Evolutionary conservation across 2,113 vertebrate species (phyloP).

Genomic region (Ceyx margarethae): DNA sequence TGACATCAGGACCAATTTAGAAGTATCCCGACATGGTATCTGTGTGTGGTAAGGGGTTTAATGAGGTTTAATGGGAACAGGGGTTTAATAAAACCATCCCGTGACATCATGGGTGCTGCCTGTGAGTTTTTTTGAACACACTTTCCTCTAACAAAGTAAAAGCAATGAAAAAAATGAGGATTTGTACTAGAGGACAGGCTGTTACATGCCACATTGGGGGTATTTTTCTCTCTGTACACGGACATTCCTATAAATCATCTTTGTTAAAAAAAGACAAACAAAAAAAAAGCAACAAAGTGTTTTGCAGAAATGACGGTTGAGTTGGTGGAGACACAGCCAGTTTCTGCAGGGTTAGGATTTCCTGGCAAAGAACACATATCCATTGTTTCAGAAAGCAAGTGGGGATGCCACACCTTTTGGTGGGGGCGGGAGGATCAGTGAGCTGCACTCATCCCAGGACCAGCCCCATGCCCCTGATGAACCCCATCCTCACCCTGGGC

Average conservation of each 20-base stretch:
- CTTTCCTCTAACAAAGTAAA: background rate
- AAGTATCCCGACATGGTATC: too few species aligned
- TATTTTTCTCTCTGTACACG: background rate
- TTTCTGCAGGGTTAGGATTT: background rate
- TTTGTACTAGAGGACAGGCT: background rate
- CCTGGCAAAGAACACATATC: background rate
- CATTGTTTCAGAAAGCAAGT: background rate
- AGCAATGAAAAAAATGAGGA: background rate
- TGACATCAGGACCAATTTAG: too few species aligned
- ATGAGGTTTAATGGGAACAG: background rate
- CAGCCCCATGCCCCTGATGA: background rate
- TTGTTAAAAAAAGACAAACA: too few species aligned
- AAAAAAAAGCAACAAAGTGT: too few species aligned
- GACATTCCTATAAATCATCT: background rate
- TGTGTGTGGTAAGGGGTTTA: background rate
- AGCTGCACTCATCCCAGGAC: background rate
- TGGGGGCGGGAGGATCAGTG: background rate
- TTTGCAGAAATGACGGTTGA: background rate
- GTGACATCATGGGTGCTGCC: background rate
- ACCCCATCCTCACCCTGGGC: background rate
- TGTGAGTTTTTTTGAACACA: rapidly evolving
- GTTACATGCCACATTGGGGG: background rate
- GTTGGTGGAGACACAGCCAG: background rate
- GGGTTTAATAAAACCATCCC: background rate
- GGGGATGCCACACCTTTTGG: background rate